Conservation (phyloP, 2,113 vertebrate genomes). For the Peromyscus maniculatus region DNA sequence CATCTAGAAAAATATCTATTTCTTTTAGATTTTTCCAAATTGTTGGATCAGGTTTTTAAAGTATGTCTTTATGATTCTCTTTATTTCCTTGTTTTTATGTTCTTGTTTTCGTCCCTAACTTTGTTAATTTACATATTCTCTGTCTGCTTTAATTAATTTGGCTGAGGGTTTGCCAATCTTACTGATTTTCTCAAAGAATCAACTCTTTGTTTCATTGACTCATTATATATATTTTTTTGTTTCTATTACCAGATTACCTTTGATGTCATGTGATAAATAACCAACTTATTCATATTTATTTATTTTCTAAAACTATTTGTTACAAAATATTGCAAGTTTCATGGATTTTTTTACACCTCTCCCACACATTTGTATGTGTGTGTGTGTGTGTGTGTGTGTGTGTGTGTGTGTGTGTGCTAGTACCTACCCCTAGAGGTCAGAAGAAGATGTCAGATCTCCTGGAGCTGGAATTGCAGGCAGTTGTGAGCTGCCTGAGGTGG, state of each 20-base stretch:
- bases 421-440: neutral
- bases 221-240: neutral
- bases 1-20: too few species aligned
- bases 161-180: neutral
- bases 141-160: neutral
- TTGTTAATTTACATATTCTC: neutral
- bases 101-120: neutral
- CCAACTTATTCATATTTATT: neutral
- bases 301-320: neutral
- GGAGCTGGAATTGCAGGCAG: neutral
- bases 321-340: neutral
- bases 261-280: neutral
- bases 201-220: neutral
- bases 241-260: neutral
- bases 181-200: neutral
- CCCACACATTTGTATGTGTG: neutral
- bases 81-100: neutral
- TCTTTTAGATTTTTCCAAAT: neutral
- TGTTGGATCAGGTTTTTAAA: neutral
- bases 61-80: too few species aligned
- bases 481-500: neutral
- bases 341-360: neutral
- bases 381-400: neutral
- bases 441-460: neutral
- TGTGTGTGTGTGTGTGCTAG: neutral